Conservation (phyloP, 2,888 invertebrate species). For the Melitaea athalia region DNA sequence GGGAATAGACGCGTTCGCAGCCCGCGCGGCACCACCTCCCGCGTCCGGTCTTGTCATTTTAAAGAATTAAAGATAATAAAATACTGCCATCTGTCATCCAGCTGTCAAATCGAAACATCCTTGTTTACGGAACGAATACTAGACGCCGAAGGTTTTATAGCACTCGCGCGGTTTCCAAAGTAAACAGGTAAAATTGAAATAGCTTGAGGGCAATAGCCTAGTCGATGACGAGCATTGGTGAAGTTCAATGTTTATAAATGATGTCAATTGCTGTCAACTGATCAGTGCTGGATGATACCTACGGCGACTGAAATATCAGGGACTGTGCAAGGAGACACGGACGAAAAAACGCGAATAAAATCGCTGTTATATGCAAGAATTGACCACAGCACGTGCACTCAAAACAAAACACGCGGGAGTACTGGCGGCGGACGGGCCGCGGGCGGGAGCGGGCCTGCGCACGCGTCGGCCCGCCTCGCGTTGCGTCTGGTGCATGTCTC, state of each 20-base stretch:
- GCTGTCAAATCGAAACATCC: conserved; percentile 25
- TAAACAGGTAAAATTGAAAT: conserved; percentile 59
- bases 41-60: conserved; percentile 42
- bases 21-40: conserved; percentile 65
- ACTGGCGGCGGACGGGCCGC: conserved; percentile 38
- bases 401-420: conserved; percentile 38
- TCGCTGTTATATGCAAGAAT: conserved; percentile 9
- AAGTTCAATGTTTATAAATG: conserved; percentile 43
- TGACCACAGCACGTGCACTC: conserved; percentile 42
- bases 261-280: conserved; percentile 11
- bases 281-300: background rate
- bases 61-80: conserved; percentile 39
- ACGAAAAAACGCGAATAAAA: background rate
- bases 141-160: conserved; percentile 31
- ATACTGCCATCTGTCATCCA: conserved; percentile 31
- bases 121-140: conserved; percentile 32
- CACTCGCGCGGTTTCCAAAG: conserved; percentile 49
- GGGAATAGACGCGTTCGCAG: conserved; percentile 54
- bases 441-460: conserved; percentile 34
- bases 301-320: background rate
- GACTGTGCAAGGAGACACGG: background rate
- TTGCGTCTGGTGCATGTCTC: conserved; percentile 33
- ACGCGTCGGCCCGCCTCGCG: conserved; percentile 43
- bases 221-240: conserved; percentile 44
- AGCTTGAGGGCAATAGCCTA: conserved; percentile 62